These are phyloP conservation scores for Lacerta agilis DNA, from an alignment of 2,797 vertebrate genomes.

Conservation along the genomic window DNA sequence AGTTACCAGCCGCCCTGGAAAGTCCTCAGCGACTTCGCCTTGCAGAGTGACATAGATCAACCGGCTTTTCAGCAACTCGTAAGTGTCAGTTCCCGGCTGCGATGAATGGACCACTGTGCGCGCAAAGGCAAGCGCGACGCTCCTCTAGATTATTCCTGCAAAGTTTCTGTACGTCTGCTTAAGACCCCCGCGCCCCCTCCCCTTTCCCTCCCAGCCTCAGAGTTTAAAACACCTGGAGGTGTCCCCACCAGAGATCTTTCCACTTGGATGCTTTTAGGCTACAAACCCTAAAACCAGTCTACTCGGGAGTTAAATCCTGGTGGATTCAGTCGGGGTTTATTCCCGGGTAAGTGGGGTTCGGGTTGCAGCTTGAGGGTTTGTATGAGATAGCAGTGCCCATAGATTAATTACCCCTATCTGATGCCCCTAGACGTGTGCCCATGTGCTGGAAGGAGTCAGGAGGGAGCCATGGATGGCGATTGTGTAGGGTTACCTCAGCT, in stretches of 20 bases:
- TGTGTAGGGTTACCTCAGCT: background rate
- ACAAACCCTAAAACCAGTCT: too few species aligned
- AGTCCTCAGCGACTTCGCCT: constrained; percentile 95
- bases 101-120: constrained; percentile 1
- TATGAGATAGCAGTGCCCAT: too few species aligned
- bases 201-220: too few species aligned
- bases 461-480: too few species aligned
- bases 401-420: too few species aligned
- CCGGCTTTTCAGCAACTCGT: constrained; percentile 97
- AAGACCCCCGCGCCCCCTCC: background rate
- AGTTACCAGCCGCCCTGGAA: constrained; percentile 98
- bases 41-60: constrained; percentile 97
- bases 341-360: too few species aligned
- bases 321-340: too few species aligned
- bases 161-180: background rate
- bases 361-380: too few species aligned
- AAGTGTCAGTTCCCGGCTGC: constrained; percentile 73
- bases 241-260: background rate
- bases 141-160: too few species aligned
- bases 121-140: background rate
- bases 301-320: too few species aligned
- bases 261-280: background rate
- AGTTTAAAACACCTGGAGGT: background rate
- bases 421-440: too few species aligned
- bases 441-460: background rate